Base-by-base conservation (phyloP, 2,797 vertebrate genomes). In the Lacerta agilis region DNA sequence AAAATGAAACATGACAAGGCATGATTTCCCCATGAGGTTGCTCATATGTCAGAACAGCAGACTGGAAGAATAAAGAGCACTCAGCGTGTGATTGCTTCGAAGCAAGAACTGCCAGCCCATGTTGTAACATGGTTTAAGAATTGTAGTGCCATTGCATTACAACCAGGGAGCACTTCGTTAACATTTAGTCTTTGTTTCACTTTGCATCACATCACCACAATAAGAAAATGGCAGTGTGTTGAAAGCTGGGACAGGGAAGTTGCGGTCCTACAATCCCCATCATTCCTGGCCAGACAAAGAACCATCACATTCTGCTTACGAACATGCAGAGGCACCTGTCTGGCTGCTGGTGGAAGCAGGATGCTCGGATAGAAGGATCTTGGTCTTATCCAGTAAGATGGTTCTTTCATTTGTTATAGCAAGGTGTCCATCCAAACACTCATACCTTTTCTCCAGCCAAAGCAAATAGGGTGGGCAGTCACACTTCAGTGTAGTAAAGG, bases 401-500 rank as follows among this genome's bases (percentile, higher is more conserved):
- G 27, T 69, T 11, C 25, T 8, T 55, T 55, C 13, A 55, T 55
- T 55, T 55, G 49, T 55, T 64, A 64, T 64, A 64, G 18, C 17
- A 64, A 64, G 20, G 20, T 18, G 61, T 64, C 61, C 61, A 78
- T 76, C 72, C 82, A 89, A 64, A 73, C 25, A n/a, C 8, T 55
- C 29, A 18, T 79, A 79, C 43, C 45, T 98, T 93, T 97, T 98
- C 94, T 98, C 94, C 73, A 99, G 93, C 99, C 99, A 99, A 0
- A 96, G 97, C 86, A 99, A 95, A 95, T 99, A 99, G 41, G 79
- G 89, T 36, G 94, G 92, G 49, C 98, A 97, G 94, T 99, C 98
- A 75, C 98, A 99, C 87, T 98, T 99, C 76, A 99, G 49, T 2
- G 98, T 99, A 0, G 97, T 98, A 92, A 98, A 98, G 1, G 97